Base-by-base conservation (phyloP, 2,888 invertebrate species). In the Dysmachus trigonus region DNA sequence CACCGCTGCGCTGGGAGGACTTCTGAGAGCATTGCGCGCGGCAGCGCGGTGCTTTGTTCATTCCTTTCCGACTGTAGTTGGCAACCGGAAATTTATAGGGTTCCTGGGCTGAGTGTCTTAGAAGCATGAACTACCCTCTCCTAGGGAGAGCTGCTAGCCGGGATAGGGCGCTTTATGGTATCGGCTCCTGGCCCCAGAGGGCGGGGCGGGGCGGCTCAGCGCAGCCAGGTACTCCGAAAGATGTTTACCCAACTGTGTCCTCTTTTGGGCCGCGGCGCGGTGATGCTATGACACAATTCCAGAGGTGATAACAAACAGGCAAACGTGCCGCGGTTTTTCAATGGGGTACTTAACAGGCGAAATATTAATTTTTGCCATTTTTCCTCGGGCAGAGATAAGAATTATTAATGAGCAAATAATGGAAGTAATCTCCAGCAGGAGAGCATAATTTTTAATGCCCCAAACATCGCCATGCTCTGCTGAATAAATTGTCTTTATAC, bases 391-490 rank as follows among this genome's bases (percentile, higher is more conserved):
- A 85, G 88, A 89, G 89, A 89, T 89, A 90, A 89, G 89, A 90
- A 90, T 90, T 90, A 90, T 90, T 89, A 90, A 90, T 89, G 90
- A 89, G 89, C 88, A 88, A 88, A 89, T 90, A 90, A 89, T 89
- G 89, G 89, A 89, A 89, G 89, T 90, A 90, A 90, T 89, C 89
- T 89, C 88, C 88, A 88, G 88, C 87, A 88, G 88, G 86, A 86
- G 87, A 87, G 87, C 87, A 88, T 86, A 88, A 88, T 87, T 87
- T 88, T 88, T 87, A 88, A 88, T 86, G 87, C 86, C 87, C 87
- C 47, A 86, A 72, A 85, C 82, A 73, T 81, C 22, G 85, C 51
- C 33, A 41, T 38, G 33, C 13, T 83, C n/a, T 27, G 31, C n/a
- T 72, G 33, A 31, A 53, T 76, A 74, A 74, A 73, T 84, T 84